Percentiles rank a stretch among this genome's conserved stretches.
Evolutionary conservation across 2,888 invertebrate genomes (phyloP).

Genomic region (Halictus ligatus): DNA sequence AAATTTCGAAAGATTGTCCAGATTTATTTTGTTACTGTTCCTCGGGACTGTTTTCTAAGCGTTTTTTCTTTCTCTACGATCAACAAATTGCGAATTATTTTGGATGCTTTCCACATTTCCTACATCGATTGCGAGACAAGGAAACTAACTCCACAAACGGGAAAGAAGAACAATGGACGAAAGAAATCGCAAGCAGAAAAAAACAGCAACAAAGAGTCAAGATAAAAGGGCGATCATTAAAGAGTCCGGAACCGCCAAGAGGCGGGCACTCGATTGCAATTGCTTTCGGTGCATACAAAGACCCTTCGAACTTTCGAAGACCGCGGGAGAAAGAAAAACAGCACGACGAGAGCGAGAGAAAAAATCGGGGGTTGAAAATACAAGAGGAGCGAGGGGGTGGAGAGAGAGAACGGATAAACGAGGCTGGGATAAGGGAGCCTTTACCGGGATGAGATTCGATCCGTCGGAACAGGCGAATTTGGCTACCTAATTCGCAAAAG

Average conservation of each 20-base stretch:
- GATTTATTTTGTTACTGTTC: background rate
- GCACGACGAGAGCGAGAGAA: background rate
- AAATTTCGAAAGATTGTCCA: background rate
- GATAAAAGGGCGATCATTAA: conserved; percentile 36
- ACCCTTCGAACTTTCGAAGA: conserved; percentile 30
- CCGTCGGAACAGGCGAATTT: conserved; percentile 68
- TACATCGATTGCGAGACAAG: too few species aligned
- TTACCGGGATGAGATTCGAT: conserved; percentile 73
- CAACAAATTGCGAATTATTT: background rate
- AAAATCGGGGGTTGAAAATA: background rate
- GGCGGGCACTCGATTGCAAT: conserved; percentile 64
- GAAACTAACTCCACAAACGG: background rate
- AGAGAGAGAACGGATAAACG: conserved; percentile 16
- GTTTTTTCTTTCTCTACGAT: too few species aligned
- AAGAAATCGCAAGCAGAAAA: background rate
- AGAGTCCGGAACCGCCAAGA: conserved; percentile 15
- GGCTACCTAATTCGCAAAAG: conserved; percentile 73
- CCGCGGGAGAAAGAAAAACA: background rate
- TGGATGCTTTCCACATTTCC: too few species aligned
- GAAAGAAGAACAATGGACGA: conserved; percentile 7
- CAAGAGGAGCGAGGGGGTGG: background rate
- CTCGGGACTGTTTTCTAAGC: too few species aligned
- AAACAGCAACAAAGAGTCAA: background rate
- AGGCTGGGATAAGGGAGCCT: conserved; percentile 60
- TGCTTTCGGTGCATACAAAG: conserved; percentile 56